A percentile compares a stretch with the other conserved stretches of the same genome.
Conservation (phyloP, 1,140 invertebrate species). For the Nomia melanderi region DNA sequence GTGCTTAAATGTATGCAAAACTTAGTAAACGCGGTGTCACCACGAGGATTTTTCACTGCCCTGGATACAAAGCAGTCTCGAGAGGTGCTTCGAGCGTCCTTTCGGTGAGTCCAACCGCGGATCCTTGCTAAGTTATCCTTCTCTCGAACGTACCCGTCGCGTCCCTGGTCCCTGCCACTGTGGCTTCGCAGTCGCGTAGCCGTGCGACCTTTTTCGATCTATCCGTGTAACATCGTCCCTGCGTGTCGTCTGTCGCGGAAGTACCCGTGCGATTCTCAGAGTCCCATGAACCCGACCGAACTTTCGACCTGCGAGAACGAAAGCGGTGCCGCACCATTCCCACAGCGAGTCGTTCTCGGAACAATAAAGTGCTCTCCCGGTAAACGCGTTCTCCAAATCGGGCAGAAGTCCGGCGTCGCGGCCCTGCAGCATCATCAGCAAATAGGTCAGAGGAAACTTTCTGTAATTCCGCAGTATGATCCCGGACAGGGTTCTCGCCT, state of each 20-base stretch:
- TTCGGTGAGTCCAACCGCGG: conserved; percentile 49
- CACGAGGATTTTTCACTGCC: conserved; percentile 63
- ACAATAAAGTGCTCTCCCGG: neutral
- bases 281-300: neutral
- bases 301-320: too few species aligned
- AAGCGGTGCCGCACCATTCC: too few species aligned
- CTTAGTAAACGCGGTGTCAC: conserved; percentile 49
- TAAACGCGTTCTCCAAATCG: neutral
- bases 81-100: conserved; percentile 52
- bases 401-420: neutral
- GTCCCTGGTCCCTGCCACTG: too few species aligned
- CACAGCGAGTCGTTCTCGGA: too few species aligned
- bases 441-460: conserved; percentile 48
- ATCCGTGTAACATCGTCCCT: neutral
- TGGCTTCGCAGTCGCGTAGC: too few species aligned
- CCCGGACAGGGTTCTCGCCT: conserved; percentile 36
- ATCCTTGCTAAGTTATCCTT: neutral
- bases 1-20: conserved; percentile 51
- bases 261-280: neutral
- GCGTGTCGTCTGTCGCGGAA: neutral
- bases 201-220: conserved; percentile 28
- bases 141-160: neutral
- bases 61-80: conserved; percentile 63
- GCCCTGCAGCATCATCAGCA: conserved; percentile 14
- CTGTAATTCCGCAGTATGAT: conserved; percentile 15